Base-by-base conservation (phyloP, 2,888 invertebrate species). In the Euphydryas editha region DNA sequence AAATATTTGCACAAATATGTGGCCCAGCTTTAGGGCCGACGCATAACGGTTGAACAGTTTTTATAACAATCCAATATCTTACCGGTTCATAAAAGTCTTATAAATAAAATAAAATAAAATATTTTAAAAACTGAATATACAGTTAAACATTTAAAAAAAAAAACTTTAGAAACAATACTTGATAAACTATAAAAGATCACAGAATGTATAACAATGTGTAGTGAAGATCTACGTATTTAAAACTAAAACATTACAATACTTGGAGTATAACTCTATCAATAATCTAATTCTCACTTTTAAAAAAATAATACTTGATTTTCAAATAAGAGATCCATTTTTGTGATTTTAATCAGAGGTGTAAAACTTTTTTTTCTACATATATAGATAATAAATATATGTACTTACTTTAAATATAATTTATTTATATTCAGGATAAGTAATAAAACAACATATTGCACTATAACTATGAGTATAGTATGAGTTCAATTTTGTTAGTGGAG, bases 261-360 rank as follows among this genome's bases (percentile, higher is more conserved):
- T 18, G 55, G 57, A 70, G 69, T 65, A 62, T 55, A 44, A 70
- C 56, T 70, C 65, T 70, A 65, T 55, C 13, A 55, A 18, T 65
- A 54, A 54, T 36, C 36, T 54, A 54, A 36, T 36, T 54, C 54
- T 54, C 56, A 65, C 62, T 65, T 59, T 65, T 30, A 36, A 56
- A 57, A 47, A 47, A 57, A 67, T 65, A 67, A 67, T 70, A 70
- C 67, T 70, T 54, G 42, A 63, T 24, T 59, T 64, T 46, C 44
- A n/a, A 54, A 47, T 39, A 39, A 62, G 70, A 70, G 70, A 70
- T 70, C 69, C 39, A 21, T 59, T 55, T 36, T 59, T 59, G 59
- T 64, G 44, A 64, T 36, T 36, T 17, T n/a, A 10, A 5, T 36
- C 51, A 30, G 36, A 30, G 54, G 54, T 36, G 36, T 54, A 21